Base-by-base conservation (phyloP, 2,888 invertebrate species). In the Lithophane ornitopus region DNA sequence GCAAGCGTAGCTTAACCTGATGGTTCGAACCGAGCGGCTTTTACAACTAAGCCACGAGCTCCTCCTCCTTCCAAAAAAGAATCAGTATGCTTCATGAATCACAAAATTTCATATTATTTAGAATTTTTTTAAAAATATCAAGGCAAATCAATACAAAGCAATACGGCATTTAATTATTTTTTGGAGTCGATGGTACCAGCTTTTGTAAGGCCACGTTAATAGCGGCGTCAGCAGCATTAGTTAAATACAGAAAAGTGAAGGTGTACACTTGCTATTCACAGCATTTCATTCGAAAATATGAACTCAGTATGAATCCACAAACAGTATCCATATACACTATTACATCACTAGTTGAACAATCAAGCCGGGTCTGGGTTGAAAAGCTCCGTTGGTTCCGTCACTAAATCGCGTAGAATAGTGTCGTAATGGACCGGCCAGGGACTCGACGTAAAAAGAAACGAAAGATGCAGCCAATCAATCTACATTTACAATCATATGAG, bases 401-500 rank as follows among this genome's bases (percentile, higher is more conserved):
- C 89, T 90, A 91, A 92, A 92, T 92, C 91, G 87, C 76, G 84
- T 86, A 92, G 93, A 94, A 93, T 93, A 91, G 93, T 91, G 91
- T 90, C 93, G 92, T 94, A 94, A 95, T 94, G 87, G 93, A 93
- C 90, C 89, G 89, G 91, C 91, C 90, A 86, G 85, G 81, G 88
- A 88, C 89, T 86, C 89, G 84, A 87, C 89, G 89, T 90, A 94
- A 95, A 95, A 96, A 95, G 93, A 94, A 95, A 93, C 88, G 91
- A 90, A 91, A 92, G 90, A 90, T 91, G 92, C 92, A 95, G 91
- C 94, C 95, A 96, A 96, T 96, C 96, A 96, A 95, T 95, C 94
- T 94, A 93, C 95, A 95, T 96, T 96, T 96, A 95, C 95, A 95
- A 95, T 96, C 95, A 95, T 94, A 94, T 94, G 94, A 95, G 94